Evolutionary conservation across 2,113 vertebrate species (phyloP), one percentile per base, ranked within the genome.

Genomic region (Apodemus sylvaticus): DNA sequence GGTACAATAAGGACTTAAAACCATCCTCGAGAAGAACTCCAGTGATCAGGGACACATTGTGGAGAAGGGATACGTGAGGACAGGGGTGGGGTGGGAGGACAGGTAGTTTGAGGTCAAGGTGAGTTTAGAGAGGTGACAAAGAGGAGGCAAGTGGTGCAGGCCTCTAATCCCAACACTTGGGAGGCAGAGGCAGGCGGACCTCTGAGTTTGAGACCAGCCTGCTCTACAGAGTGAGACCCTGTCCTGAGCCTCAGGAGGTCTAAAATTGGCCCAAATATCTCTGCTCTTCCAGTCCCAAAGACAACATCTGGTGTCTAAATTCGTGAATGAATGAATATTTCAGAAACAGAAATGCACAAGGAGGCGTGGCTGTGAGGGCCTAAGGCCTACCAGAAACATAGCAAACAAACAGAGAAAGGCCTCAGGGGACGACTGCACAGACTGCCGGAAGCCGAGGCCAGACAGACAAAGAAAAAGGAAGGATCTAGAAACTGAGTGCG

Each of bases 261-360:
- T 6, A 0, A 0, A 9, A 8, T 2, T 14, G 36, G 34, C 7
- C 14, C n/a, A 34, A 24, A 29, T 55, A 1, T 29, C 36, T 79
- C 91, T 24, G 74, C 34, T 26, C 51, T 64, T 20, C 39, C 26
- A 10, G 48, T 51, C 60, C 19, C 86, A 39, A 88, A 86, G 48
- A n/a, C 39, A 34, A 60, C 45, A 19, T 36, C 62, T 51, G 29
- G 77, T 5, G 53, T 51, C 36, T 39, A 68, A 51, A 48, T 86
- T 34, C 48, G 62, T 24, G 81, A 89, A 51, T 14, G 76, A 60
- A 36, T 66, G 83, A 90, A 3, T 62, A 78, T 70, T 70, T 81
- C 89, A 79, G 24, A 36, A 53, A 55, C 20, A 20, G 34, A 45
- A 64, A 71, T 29, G 13, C 58, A 51, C 82, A 70, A 71, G 66